These are phyloP conservation scores for Symphodus melops DNA, from an alignment of 2,113 vertebrate species.

Conservation along the genomic window DNA sequence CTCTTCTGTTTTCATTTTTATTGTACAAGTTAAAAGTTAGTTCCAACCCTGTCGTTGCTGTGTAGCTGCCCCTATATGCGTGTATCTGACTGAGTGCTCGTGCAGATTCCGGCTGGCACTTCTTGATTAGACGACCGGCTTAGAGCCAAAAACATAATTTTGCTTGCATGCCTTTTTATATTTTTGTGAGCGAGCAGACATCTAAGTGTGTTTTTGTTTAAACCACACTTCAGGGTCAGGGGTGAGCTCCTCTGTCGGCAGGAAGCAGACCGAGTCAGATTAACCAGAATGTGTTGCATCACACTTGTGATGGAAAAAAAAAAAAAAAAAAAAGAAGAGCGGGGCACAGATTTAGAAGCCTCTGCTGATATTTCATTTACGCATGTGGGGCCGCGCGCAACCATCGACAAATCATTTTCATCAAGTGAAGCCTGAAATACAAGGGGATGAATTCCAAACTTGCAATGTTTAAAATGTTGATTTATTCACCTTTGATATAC, in stretches of 20 bases:
- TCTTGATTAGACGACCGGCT: constrained; percentile 50
- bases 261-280: constrained; percentile 62
- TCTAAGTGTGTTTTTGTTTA: constrained; percentile 52
- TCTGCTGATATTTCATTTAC: constrained; percentile 17
- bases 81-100: not conserved
- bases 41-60: not conserved
- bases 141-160: constrained; percentile 21
- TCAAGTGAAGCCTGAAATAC: too few species aligned
- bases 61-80: not conserved
- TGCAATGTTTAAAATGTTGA: too few species aligned
- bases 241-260: constrained; percentile 54
- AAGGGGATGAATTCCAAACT: too few species aligned
- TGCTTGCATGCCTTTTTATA: not conserved
- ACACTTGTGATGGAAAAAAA: constrained; percentile 37
- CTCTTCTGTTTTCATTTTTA: too few species aligned
- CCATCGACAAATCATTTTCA: too few species aligned
- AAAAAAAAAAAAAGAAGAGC: too few species aligned
- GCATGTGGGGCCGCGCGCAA: not conserved
- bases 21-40: not conserved
- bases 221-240: constrained; percentile 55
- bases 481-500: too few species aligned
- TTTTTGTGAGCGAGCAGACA: constrained; percentile 6
- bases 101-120: constrained; percentile 26
- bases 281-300: constrained; percentile 62
- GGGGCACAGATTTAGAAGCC: constrained; percentile 1